Percentiles rank a stretch among this genome's conserved stretches.
phyloP scores from a whole-genome alignment of 2,888 invertebrate species.

The Lumbricus terrestris region DNA sequence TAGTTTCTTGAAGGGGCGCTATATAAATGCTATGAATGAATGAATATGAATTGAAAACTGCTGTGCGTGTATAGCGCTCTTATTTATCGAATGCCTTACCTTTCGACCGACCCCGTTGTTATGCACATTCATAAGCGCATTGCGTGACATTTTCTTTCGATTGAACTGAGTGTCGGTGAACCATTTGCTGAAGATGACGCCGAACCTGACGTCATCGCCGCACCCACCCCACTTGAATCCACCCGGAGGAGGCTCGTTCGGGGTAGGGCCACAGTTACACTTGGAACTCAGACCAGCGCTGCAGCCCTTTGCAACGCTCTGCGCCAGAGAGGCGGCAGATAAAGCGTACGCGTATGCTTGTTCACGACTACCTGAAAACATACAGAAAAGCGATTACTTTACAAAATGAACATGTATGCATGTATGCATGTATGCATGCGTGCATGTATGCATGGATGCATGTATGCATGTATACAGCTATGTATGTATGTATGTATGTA shows the following conservation, averaged over 20 bases:
- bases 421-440: neutral
- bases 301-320: conserved; percentile 76
- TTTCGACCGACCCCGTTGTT: conserved; percentile 76
- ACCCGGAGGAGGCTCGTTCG: neutral
- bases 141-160: conserved; percentile 58
- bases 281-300: conserved; percentile 73
- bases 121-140: conserved; percentile 73
- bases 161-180: conserved; percentile 26
- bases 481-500: neutral
- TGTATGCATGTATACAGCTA: neutral
- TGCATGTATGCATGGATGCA: neutral
- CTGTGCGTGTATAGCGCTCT: neutral
- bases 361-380: conserved; percentile 72
- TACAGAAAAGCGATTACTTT: neutral
- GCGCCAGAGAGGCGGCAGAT: conserved; percentile 75
- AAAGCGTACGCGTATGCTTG: conserved; percentile 82
- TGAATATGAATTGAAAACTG: no score
- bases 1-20: no score
- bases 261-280: conserved; percentile 72
- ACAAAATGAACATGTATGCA: no score
- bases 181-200: conserved; percentile 25
- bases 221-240: conserved; percentile 29
- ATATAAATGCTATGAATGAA: no score
- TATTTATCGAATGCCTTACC: conserved; percentile 60
- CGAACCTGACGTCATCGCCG: conserved; percentile 27